Percentiles rank a stretch among this genome's conserved stretches.
Evolutionary conservation across 1,140 invertebrate genomes (phyloP).

Genomic region (Galleria mellonella): DNA sequence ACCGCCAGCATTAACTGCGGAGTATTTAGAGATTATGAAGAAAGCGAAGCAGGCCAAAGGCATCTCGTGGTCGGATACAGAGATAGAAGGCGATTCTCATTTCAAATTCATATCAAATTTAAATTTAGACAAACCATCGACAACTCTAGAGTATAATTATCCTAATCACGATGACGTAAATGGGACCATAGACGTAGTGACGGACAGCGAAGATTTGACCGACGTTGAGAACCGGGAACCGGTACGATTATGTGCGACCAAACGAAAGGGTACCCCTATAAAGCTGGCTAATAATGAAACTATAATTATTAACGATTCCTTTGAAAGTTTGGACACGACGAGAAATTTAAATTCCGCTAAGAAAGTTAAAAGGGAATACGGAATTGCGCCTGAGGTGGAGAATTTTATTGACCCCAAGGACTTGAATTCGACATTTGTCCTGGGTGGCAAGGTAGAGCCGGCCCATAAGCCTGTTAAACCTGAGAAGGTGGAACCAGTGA

Average conservation of each 20-base stretch:
- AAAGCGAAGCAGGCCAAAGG: constrained; percentile 58
- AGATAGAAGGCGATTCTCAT: constrained; percentile 33
- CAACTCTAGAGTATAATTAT: constrained; percentile 21
- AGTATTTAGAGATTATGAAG: constrained; percentile 64
- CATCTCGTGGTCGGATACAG: constrained; percentile 57
- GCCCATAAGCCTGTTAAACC: constrained; percentile 35
- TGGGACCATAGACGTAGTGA: constrained; percentile 30
- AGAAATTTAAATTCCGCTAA: constrained; percentile 47
- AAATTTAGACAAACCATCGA: constrained; percentile 40
- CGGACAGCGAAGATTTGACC: constrained; percentile 46
- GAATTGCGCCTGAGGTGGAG: constrained; percentile 26
- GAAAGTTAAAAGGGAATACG: constrained; percentile 39
- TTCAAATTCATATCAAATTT: constrained; percentile 55
- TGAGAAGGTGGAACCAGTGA: constrained; percentile 31
- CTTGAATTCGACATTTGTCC: constrained; percentile 67
- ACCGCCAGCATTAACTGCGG: constrained; percentile 46
- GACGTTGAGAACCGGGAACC: constrained; percentile 49
- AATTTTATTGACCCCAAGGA: constrained; percentile 51
- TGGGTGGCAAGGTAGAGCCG: constrained; percentile 42
- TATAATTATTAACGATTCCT: constrained; percentile 58
- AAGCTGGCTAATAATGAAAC: constrained; percentile 56
- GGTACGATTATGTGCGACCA: constrained; percentile 18
- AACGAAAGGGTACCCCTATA: constrained; percentile 55
- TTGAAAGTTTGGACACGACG: constrained; percentile 45
- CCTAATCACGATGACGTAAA: constrained; percentile 26